Conservation (phyloP, 2,888 invertebrate species). For the Teleiodes luculella region DNA sequence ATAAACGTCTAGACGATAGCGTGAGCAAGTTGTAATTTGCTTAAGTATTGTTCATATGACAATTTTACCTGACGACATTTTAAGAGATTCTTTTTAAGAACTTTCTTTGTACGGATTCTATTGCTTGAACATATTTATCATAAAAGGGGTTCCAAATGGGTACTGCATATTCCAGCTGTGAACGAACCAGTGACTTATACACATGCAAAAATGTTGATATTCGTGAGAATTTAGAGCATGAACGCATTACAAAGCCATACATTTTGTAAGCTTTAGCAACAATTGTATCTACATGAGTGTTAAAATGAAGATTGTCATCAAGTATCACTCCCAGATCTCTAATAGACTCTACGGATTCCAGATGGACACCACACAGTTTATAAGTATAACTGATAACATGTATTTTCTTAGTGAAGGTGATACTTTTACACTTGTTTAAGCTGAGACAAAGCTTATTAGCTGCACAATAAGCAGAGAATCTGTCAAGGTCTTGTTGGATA, state of each 20-base stretch:
- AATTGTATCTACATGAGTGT: background rate
- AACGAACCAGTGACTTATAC: slow-evolving; percentile 10
- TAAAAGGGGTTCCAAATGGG: slow-evolving; percentile 17
- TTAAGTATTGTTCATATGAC: no score
- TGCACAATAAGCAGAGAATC: slow-evolving; percentile 19
- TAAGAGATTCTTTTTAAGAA: slow-evolving; percentile 4
- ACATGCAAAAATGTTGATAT: slow-evolving; percentile 6
- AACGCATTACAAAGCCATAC: background rate
- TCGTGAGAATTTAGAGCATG: background rate
- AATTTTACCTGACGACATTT: background rate
- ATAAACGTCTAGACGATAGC: background rate
- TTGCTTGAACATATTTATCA: slow-evolving; percentile 12
- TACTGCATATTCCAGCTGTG: slow-evolving; percentile 12
- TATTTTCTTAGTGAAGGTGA: slow-evolving; percentile 23
- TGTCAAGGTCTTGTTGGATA: slow-evolving; percentile 22
- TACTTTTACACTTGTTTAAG: slow-evolving; percentile 21
- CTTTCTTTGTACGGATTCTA: slow-evolving; percentile 14
- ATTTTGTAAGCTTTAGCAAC: background rate
- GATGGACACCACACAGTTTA: background rate
- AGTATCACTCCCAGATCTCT: background rate
- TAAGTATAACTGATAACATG: background rate
- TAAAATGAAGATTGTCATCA: background rate
- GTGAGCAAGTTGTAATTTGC: no score
- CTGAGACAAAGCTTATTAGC: slow-evolving; percentile 20
- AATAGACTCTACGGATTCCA: background rate